Evolutionary conservation across 2,888 invertebrate species (phyloP), one percentile per base, ranked within the genome.

Genomic region (Asteroscopus sphinx): DNA sequence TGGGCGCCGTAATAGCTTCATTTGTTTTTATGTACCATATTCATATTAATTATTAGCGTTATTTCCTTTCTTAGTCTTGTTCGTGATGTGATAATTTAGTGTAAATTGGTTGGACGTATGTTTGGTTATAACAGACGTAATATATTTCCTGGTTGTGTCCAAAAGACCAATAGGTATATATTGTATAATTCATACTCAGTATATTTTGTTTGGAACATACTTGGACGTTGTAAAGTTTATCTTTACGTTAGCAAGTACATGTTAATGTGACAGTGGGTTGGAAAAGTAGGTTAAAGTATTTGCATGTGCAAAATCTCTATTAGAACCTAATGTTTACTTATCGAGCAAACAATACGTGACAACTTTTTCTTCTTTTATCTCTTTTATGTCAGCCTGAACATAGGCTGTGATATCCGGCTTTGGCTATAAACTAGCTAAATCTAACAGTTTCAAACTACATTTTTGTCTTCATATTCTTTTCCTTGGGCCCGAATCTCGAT

Each of bases 21-120:
- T 81, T 80, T 70, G 74, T 68, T 80, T 79, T 79, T 76, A 77
- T 82, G 70, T 75, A 61, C 63, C 52, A 56, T 71, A 71, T 77
- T 73, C 54, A 68, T 70, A 68, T 76, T 71, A 68, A 73, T 79
- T 72, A 73, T 74, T 67, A 63, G 61, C 25, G 59, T 73, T 61
- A 70, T 65, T 65, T 61, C 65, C 54, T 55, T 41, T 47, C 42
- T 17, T 48, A 51, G 15, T 54, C 40, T 60, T 59, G 36, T 63
- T 73, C 65, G 52, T 73, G 62, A 63, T 68, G 65, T 55, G 49
- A 60, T 65, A 65, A 61, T 66, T 44, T 52, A 46, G 56, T 60
- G 40, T 54, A 48, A 58, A 76, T 65, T 60, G 17, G 42, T 63
- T 25, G 47, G 42, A 58, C 47, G 46, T 47, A 33, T 52, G 40